phyloP scores from a whole-genome alignment of 2,888 invertebrate genomes.

The Apocheima hispidaria region DNA sequence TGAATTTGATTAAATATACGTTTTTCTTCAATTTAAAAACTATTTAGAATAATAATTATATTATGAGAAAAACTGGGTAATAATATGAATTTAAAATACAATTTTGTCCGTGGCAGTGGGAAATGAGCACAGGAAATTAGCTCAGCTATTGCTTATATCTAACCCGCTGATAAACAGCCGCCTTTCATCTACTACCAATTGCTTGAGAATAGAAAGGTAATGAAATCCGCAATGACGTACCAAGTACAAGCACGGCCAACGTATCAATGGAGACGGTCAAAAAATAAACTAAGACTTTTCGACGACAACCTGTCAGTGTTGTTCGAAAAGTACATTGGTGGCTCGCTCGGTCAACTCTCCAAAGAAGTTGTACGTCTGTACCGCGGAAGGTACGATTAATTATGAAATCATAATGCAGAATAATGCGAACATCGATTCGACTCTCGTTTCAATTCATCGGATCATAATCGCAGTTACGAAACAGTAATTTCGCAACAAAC shows the following conservation, averaged over 20 bases:
- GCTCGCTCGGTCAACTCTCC: neutral
- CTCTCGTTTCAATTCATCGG: slow-evolving; percentile 43
- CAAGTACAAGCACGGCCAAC: neutral
- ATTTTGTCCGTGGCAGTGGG: neutral
- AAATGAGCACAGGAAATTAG: slow-evolving; percentile 22
- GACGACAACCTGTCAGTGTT: neutral
- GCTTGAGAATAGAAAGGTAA: slow-evolving; percentile 66
- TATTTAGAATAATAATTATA: neutral
- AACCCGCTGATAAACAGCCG: slow-evolving; percentile 33
- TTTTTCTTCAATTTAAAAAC: too few relatives aligned
- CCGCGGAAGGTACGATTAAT: slow-evolving; percentile 29
- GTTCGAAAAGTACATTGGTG: neutral
- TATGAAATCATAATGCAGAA: slow-evolving; percentile 43
- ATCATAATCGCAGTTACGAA: slow-evolving; percentile 42
- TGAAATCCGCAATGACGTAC: slow-evolving; percentile 55
- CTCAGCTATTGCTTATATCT: slow-evolving; percentile 14
- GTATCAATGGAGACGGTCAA: neutral
- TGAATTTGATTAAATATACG: too few relatives aligned
- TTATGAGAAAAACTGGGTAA: neutral
- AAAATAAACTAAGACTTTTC: neutral
- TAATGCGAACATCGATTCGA: slow-evolving; percentile 32
- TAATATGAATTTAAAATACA: neutral
- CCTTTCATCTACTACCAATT: slow-evolving; percentile 59
- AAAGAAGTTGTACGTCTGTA: neutral
- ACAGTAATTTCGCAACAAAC: slow-evolving; percentile 43